phyloP scores from a whole-genome alignment of 2,113 vertebrate species.

The Micromys minutus region DNA sequence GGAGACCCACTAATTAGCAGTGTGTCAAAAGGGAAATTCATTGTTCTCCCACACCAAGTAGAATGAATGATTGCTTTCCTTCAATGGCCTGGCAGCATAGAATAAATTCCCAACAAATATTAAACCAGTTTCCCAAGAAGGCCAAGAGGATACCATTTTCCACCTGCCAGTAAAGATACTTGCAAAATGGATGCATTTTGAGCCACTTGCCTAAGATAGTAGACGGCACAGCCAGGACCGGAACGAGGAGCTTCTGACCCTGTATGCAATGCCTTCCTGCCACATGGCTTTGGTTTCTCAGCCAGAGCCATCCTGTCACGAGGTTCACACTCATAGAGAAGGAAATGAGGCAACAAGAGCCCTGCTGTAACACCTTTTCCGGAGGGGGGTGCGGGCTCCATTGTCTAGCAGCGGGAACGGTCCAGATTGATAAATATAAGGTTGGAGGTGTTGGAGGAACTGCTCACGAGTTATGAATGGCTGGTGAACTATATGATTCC shows the following conservation, averaged over 20 bases:
- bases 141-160: background rate
- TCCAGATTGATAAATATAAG: background rate
- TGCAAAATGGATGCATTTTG: background rate
- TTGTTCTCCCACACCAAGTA: background rate
- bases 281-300: background rate
- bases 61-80: background rate
- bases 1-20: background rate
- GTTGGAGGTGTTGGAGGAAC: background rate
- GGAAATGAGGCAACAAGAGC: background rate
- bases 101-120: background rate
- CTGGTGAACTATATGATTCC: constrained; percentile 67
- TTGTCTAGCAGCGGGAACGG: background rate
- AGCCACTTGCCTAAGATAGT: background rate
- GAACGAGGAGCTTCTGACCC: constrained; percentile 15
- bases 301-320: background rate
- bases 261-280: background rate
- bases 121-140: background rate
- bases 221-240: background rate
- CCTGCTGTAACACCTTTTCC: background rate
- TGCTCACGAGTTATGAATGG: background rate
- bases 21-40: background rate
- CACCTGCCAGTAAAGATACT: background rate
- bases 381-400: background rate
- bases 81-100: background rate
- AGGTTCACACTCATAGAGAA: background rate